Percentiles rank a stretch among this genome's conserved stretches.
Evolutionary conservation across 2,797 vertebrate species (phyloP).

Genomic region (Chiloscyllium punctatum): DNA sequence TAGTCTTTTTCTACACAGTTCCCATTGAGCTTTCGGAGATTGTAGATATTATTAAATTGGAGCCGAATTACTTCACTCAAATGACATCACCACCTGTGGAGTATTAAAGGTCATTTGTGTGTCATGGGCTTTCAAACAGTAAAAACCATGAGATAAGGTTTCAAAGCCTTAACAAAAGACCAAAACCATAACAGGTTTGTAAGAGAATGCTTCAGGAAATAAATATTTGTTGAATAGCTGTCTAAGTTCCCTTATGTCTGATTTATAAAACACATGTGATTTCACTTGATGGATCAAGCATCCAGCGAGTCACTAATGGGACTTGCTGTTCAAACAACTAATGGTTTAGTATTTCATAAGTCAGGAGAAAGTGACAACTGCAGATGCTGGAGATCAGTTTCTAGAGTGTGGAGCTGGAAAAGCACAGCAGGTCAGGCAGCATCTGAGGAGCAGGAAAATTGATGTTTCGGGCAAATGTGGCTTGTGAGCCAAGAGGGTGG

Average conservation of each 20-base stretch:
- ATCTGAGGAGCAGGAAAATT: too few species aligned
- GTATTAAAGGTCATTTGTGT: neutral
- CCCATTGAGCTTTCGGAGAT: neutral
- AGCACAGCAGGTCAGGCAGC: too few species aligned
- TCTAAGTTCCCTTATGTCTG: neutral
- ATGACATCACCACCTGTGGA: conserved; percentile 29
- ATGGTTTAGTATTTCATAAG: conserved; percentile 1
- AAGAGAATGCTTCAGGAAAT: conserved; percentile 21
- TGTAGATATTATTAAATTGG: conserved; percentile 12
- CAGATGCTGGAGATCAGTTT: too few species aligned
- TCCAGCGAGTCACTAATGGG: neutral
- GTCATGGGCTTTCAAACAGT: conserved; percentile 24
- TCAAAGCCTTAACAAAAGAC: conserved; percentile 18
- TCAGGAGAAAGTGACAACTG: too few species aligned
- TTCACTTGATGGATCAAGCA: neutral
- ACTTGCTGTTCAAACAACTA: neutral
- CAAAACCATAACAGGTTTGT: conserved; percentile 6
- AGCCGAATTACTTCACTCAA: neutral
- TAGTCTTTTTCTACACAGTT: neutral
- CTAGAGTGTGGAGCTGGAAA: too few species aligned
- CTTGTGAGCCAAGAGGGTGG: too few species aligned
- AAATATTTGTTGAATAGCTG: conserved; percentile 17
- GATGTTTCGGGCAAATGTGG: too few species aligned
- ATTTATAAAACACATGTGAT: conserved; percentile 6
- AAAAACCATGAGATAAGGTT: conserved; percentile 19